phyloP scores from a whole-genome alignment of 2,888 invertebrate genomes.

The Heteromyza rotundicornis region DNA sequence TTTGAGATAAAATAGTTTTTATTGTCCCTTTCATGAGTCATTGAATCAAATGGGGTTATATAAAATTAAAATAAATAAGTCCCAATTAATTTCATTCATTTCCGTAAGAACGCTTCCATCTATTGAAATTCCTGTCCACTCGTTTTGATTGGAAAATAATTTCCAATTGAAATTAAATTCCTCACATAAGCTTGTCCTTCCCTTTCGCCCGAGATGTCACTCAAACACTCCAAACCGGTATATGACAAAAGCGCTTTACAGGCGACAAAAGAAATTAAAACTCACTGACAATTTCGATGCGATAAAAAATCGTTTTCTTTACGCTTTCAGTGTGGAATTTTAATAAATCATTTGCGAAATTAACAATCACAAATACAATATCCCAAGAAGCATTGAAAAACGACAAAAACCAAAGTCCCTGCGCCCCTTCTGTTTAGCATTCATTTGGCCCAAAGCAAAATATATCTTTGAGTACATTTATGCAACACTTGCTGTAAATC shows the following conservation, averaged over 20 bases:
- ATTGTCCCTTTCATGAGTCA: no score
- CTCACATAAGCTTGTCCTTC: no score
- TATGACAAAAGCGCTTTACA: slow-evolving; percentile 5
- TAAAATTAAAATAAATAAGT: no score
- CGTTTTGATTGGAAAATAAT: no score
- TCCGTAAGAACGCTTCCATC: no score
- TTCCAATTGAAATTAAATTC: no score
- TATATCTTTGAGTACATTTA: background rate
- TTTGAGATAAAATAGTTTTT: no score
- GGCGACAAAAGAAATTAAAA: slow-evolving; percentile 1
- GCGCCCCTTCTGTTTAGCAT: background rate
- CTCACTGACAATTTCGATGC: background rate
- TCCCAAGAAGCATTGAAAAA: background rate
- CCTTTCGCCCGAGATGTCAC: no score
- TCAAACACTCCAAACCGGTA: background rate
- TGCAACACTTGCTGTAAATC: slow-evolving; percentile 9
- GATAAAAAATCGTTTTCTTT: no score
- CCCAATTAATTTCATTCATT: no score
- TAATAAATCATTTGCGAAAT: slow-evolving; percentile 45
- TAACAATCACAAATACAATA: slow-evolving; percentile 5
- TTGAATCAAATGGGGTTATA: no score
- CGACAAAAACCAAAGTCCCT: background rate
- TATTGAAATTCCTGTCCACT: no score
- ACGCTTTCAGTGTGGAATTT: slow-evolving; percentile 37
- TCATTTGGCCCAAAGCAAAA: background rate